A percentile compares a stretch with the other conserved stretches of the same genome.
phyloP scores from a whole-genome alignment of 2,888 invertebrate genomes.

The Invenusta paracnida region DNA sequence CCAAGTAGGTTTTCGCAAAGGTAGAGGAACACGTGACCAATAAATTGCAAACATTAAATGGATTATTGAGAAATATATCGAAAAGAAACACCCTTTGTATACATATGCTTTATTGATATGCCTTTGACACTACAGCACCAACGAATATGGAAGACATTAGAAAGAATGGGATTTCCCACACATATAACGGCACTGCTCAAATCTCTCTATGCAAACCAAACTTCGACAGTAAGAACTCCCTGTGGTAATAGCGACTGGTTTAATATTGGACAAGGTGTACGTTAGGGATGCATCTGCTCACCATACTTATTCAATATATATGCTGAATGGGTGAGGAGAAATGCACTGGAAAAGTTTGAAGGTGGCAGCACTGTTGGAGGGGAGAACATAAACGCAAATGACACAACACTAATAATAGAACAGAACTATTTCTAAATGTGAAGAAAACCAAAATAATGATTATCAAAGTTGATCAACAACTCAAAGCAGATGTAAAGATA shows the following conservation, averaged over 20 bases:
- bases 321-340: not conserved
- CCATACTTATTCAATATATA: not conserved
- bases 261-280: not conserved
- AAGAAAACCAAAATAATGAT: not conserved
- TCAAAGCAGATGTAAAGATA: not conserved
- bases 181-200: too few relatives aligned
- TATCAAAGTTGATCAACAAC: not conserved
- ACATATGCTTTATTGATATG: too few relatives aligned
- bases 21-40: too few relatives aligned
- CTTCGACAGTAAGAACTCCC: not conserved
- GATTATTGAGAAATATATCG: too few relatives aligned
- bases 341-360: not conserved
- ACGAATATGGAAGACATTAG: too few relatives aligned
- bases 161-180: too few relatives aligned
- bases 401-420: not conserved
- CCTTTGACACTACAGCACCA: too few relatives aligned
- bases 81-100: too few relatives aligned
- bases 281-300: not conserved
- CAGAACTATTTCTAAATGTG: not conserved
- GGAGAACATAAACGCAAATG: not conserved
- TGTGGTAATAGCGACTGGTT: not conserved
- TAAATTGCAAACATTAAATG: too few relatives aligned
- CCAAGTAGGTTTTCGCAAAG: too few relatives aligned
- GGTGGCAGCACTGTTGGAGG: not conserved
- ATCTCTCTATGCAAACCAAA: not conserved